A percentile compares a stretch with the other conserved stretches of the same genome.
Conservation (phyloP, 2,113 vertebrate genomes). For the Podiceps cristatus region DNA sequence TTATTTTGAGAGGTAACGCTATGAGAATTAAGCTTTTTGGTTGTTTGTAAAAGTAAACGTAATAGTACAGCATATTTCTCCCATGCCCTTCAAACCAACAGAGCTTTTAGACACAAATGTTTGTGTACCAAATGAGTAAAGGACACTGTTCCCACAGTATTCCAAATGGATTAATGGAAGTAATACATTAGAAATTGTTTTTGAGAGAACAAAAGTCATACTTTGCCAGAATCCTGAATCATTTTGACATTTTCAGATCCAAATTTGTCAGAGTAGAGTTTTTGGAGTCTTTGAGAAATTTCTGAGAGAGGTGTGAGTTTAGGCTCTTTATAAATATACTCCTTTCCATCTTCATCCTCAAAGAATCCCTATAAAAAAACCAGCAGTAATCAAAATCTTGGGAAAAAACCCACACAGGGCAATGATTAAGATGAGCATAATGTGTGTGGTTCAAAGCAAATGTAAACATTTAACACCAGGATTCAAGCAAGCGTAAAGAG, state of each 20-base stretch:
- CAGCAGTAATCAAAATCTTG: neutral
- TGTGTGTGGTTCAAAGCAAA: neutral
- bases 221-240: slow-evolving; percentile 98
- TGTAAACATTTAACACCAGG: slow-evolving; percentile 44
- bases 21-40: neutral
- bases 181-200: neutral
- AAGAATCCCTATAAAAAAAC: slow-evolving; percentile 87
- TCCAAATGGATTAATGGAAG: neutral
- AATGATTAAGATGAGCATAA: neutral
- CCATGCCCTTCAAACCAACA: neutral
- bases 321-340: slow-evolving; percentile 99
- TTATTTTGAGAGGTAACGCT: neutral
- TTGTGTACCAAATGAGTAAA: neutral
- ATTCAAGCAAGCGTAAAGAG: slow-evolving; percentile 35
- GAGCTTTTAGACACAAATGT: neutral
- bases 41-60: neutral
- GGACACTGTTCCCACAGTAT: neutral
- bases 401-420: neutral
- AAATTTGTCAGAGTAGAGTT: slow-evolving; percentile 98
- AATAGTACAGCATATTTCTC: neutral
- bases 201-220: slow-evolving; percentile 59
- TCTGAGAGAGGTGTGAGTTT: slow-evolving; percentile 96
- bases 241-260: slow-evolving; percentile 98
- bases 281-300: slow-evolving; percentile 95
- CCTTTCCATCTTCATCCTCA: slow-evolving; percentile 98